Evolutionary conservation across 2,888 invertebrate genomes (phyloP).

Genomic region (Acanthoscelides obtectus): DNA sequence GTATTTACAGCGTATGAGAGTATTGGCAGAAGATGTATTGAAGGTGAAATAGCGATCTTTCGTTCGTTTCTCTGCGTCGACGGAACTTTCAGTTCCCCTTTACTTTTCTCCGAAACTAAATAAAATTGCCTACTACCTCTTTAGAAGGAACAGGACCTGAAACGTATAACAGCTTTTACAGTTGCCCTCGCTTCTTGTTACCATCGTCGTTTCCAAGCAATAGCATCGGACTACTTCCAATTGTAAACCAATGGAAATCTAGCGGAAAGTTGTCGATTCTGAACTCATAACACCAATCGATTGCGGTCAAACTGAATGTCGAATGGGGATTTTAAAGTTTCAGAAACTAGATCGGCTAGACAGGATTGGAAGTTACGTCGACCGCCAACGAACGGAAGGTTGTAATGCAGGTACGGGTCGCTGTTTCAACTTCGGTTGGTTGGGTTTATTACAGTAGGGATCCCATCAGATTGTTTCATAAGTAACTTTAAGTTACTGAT

Average conservation of each 20-base stretch:
- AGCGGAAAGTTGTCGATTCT: background rate
- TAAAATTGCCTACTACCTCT: too few relatives aligned
- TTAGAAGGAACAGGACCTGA: background rate
- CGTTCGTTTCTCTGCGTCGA: too few relatives aligned
- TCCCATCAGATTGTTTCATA: background rate
- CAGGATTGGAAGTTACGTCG: background rate
- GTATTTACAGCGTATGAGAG: too few relatives aligned
- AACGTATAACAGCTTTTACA: background rate
- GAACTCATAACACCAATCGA: background rate
- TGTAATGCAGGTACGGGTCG: background rate
- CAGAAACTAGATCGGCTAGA: background rate
- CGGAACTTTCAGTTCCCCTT: too few relatives aligned
- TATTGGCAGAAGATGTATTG: too few relatives aligned
- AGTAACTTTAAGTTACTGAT: background rate
- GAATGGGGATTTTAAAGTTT: background rate
- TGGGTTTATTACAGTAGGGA: background rate
- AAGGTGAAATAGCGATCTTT: too few relatives aligned
- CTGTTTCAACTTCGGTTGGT: background rate
- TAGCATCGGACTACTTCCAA: background rate
- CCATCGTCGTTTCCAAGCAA: background rate
- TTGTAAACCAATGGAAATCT: background rate
- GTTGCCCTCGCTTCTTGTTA: background rate
- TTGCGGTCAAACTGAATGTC: background rate
- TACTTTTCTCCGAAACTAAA: too few relatives aligned
- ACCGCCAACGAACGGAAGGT: background rate